Conservation (phyloP, 2,113 vertebrate genomes). For the Galbula dea region DNA sequence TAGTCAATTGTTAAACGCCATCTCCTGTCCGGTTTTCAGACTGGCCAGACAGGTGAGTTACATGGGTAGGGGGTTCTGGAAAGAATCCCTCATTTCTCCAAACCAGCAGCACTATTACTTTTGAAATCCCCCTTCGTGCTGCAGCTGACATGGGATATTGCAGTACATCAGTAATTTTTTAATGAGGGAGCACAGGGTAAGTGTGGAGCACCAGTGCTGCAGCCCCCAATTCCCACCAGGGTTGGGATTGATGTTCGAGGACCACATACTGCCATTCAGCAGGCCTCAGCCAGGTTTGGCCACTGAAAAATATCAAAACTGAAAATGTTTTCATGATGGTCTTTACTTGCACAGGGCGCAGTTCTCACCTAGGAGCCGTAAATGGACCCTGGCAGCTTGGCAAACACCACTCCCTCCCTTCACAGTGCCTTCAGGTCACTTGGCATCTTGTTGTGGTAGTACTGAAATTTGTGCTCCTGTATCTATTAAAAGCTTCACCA, state of each 20-base stretch:
- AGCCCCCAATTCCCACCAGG: too few species aligned
- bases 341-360: not conserved
- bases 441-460: not conserved
- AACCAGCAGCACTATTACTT: not conserved
- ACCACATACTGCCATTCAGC: not conserved
- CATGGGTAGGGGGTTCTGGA: not conserved
- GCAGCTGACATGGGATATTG: too few species aligned
- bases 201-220: too few species aligned
- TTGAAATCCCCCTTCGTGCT: not conserved
- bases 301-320: not conserved
- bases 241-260: not conserved
- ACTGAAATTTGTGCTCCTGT: not conserved
- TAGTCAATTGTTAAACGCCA: not conserved
- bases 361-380: not conserved
- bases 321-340: not conserved
- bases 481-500: not conserved
- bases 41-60: too few species aligned
- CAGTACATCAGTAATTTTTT: not conserved
- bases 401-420: fast-evolving
- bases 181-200: too few species aligned
- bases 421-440: too few species aligned
- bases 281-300: not conserved
- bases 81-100: not conserved
- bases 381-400: not conserved
- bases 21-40: not conserved